phyloP scores from a whole-genome alignment of 2,113 vertebrate species.

The Microcebus murinus region DNA sequence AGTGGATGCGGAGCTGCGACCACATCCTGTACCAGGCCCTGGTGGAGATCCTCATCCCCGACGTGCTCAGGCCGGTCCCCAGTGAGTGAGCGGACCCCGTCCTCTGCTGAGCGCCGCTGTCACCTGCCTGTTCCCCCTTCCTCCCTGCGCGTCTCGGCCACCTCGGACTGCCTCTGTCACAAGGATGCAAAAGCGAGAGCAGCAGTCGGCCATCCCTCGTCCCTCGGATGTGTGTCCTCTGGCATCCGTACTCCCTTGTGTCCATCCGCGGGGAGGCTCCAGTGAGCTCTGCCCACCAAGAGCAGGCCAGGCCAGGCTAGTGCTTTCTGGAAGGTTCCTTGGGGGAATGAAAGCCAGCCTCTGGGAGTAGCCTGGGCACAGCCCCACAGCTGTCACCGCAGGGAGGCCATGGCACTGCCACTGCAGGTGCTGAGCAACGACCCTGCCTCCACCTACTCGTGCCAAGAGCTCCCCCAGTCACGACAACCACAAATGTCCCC shows the following conservation, averaged over 20 bases:
- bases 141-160: too few relatives aligned
- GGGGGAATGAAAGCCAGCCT: neutral
- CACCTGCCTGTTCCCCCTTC: too few relatives aligned
- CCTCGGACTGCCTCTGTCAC: neutral
- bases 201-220: fast-evolving
- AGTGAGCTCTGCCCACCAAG: neutral
- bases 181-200: neutral
- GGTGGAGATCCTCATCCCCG: slow-evolving; percentile 97
- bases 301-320: neutral
- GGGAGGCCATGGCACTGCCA: too few relatives aligned
- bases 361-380: neutral
- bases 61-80: slow-evolving; percentile 96
- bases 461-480: too few relatives aligned
- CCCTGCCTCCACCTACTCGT: neutral
- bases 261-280: neutral
- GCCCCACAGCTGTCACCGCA: neutral
- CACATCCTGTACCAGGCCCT: slow-evolving; percentile 98
- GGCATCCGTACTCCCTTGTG: neutral
- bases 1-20: slow-evolving; percentile 98
- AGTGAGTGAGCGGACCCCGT: slow-evolving; percentile 86
- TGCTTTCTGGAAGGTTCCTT: neutral
- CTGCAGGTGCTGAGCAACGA: neutral
- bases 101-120: neutral
- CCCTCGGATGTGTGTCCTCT: neutral
- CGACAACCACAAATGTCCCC: neutral